Conservation (phyloP, 2,797 vertebrate genomes). For the Distichodus sexfasciatus region DNA sequence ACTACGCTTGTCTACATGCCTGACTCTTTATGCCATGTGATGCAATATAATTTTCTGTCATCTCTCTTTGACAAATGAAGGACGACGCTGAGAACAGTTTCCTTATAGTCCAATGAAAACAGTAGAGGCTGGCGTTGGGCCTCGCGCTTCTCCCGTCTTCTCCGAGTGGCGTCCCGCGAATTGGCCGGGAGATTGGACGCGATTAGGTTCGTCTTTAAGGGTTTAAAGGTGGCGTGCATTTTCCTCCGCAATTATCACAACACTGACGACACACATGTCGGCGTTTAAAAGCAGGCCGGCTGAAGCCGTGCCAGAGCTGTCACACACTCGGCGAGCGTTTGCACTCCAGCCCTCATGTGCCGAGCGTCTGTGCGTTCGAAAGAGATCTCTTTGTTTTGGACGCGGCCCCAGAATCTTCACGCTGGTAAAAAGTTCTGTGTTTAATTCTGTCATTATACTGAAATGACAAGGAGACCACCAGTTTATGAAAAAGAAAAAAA, state of each 20-base stretch:
- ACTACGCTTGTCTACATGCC: too few relatives aligned
- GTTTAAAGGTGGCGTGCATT: slow-evolving; percentile 37
- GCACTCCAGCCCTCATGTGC: slow-evolving; percentile 49
- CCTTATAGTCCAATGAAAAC: not conserved
- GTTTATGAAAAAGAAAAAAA: slow-evolving; percentile 64
- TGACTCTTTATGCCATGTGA: not conserved
- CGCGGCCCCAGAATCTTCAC: slow-evolving; percentile 61
- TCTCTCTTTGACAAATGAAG: slow-evolving; percentile 9
- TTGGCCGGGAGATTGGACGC: slow-evolving; percentile 27
- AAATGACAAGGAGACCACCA: slow-evolving; percentile 82
- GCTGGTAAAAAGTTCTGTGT: slow-evolving; percentile 73
- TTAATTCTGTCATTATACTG: slow-evolving; percentile 82
- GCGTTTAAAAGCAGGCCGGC: slow-evolving; percentile 39
- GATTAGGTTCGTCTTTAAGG: slow-evolving; percentile 35
- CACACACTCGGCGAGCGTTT: slow-evolving; percentile 28
- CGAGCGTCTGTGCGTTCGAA: slow-evolving; percentile 53
- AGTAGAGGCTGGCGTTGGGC: not conserved
- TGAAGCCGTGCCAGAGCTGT: slow-evolving; percentile 45
- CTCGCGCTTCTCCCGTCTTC: not conserved
- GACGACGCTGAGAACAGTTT: slow-evolving; percentile 9
- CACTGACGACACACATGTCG: slow-evolving; percentile 39
- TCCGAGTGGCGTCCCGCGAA: not conserved
- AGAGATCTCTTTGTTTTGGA: slow-evolving; percentile 71
- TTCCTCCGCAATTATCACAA: slow-evolving; percentile 37
- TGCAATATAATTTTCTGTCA: not conserved